Base-by-base conservation (phyloP, 2,888 invertebrate species). In the Diarsia rubi region DNA sequence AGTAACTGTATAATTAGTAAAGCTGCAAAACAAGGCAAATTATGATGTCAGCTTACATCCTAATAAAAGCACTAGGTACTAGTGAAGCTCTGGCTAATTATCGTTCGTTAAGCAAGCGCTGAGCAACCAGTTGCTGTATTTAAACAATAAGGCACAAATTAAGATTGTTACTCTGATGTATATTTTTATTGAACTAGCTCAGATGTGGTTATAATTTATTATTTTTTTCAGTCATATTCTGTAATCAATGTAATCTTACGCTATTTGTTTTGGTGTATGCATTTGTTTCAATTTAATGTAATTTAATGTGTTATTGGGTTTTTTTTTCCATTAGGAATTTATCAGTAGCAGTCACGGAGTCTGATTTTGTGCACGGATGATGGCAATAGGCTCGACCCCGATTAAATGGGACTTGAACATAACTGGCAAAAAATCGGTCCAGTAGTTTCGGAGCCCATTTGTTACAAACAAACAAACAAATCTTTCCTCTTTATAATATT, bases 191-290 rank as follows among this genome's bases (percentile, higher is more conserved):
- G 69, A 52, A 73, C 59, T 31, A 52, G 69, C 76, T 64, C 47
- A 70, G 65, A 76, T 73, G 73, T 74, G 78, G 78, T 72, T 74
- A 52, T 71, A 69, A 80, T 86, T 74, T 70, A 78, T 78, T 84
- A 84, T 78, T 83, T 70, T 81, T 69, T 74, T 75, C 63, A 52
- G 54, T 72, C 69, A 70, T 80, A 78, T 84, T 74, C 68, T 79
- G 78, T 62, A 74, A 71, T 73, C 70, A 75, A 65, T 79, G 78
- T 62, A 74, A 71, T 73, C 70, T 73, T 69, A 21, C 65, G 70
- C 59, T 64, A 73, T 75, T 59, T 64, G 71, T 75, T 79, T 75
- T n/a, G n/a, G n/a, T n/a, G n/a, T n/a, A n/a, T n/a, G n/a, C n/a
- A n/a, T n/a, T n/a, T n/a, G n/a, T n/a, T n/a, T n/a, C n/a, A n/a